Conservation (phyloP, 2,797 vertebrate genomes). For the Buphagus erythrorhynchus region DNA sequence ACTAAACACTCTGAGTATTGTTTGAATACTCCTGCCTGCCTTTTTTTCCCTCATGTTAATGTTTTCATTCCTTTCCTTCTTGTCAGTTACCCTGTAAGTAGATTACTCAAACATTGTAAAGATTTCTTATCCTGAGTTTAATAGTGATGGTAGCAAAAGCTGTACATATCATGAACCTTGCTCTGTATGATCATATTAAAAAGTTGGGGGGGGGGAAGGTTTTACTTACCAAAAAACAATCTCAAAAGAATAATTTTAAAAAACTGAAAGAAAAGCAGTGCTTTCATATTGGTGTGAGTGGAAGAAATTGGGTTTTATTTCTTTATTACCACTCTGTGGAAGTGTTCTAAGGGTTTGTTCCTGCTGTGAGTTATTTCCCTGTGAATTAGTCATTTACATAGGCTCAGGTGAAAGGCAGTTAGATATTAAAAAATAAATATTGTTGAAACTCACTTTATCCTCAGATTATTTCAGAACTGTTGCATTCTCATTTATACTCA, state of each 20-base stretch:
- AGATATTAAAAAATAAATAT: not conserved
- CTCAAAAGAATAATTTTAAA: not conserved
- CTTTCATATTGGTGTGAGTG: not conserved
- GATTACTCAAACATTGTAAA: not conserved
- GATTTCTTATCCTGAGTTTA: not conserved
- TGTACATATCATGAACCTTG: accelerated
- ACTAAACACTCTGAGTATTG: accelerated
- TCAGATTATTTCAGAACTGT: not conserved
- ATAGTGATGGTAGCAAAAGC: not conserved
- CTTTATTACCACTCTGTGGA: not conserved
- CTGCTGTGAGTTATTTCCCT: not conserved
- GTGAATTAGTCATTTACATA: not conserved
- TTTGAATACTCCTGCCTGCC: not conserved
- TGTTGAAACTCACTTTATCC: not conserved
- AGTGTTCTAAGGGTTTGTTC: not conserved
- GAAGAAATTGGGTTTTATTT: not conserved
- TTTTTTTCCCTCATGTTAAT: not conserved
- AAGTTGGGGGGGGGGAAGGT: too few species aligned
- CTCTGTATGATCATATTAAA: not conserved
- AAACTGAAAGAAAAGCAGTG: not conserved
- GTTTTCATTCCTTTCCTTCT: not conserved
- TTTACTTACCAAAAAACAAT: not conserved
- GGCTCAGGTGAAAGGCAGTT: not conserved
- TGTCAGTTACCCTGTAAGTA: not conserved
- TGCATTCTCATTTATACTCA: not conserved